These are phyloP conservation scores for Halcyon senegalensis DNA, from an alignment of 2,113 vertebrate genomes.

Conservation along the genomic window DNA sequence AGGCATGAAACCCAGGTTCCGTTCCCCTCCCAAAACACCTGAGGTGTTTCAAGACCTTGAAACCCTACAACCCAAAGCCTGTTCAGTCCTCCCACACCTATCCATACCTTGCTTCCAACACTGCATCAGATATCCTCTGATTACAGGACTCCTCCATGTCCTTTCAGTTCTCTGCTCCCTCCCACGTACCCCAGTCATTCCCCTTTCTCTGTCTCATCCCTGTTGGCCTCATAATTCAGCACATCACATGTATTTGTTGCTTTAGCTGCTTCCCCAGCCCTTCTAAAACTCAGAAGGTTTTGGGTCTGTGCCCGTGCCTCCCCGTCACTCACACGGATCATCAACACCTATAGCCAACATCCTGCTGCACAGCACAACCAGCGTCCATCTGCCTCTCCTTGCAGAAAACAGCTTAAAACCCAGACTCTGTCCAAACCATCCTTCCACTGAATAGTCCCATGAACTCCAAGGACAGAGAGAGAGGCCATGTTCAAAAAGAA, in stretches of 20 bases:
- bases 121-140: background rate
- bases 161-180: background rate
- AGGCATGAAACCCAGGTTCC: background rate
- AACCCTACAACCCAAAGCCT: background rate
- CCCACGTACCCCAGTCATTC: fast-evolving
- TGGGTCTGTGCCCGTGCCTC: background rate
- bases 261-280: background rate
- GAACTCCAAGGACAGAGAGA: background rate
- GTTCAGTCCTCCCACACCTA: background rate
- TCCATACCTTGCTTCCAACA: background rate
- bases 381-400: background rate
- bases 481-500: background rate
- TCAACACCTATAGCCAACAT: background rate
- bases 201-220: background rate
- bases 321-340: background rate
- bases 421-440: background rate
- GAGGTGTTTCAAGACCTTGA: background rate
- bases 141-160: background rate
- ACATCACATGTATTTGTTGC: background rate
- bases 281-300: background rate
- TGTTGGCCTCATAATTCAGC: background rate
- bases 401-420: background rate
- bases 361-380: background rate
- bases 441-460: background rate
- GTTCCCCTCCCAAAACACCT: background rate